Evolutionary conservation across 2,113 vertebrate species (phyloP), one percentile per base, ranked within the genome.

Genomic region (Daubentonia madagascariensis): DNA sequence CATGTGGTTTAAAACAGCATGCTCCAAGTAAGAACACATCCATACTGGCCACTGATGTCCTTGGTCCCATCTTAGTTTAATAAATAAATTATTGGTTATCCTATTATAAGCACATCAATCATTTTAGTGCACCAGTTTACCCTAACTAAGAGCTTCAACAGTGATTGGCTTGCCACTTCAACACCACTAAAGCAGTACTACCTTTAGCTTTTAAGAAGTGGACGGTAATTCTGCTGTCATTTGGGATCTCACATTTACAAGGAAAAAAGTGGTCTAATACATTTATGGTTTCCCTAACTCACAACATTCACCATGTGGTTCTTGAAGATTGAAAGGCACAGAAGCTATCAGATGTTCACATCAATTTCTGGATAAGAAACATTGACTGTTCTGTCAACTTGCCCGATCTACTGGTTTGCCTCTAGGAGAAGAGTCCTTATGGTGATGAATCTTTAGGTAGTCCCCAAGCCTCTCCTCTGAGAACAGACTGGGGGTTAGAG

Each of bases 301-400:
- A 65, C 45, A 85, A 4, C 0, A 35, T 3, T 37, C 40, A 4
- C 70, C 22, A 1, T 0, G 3, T 1, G 3, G 57, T 18, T 37
- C 25, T 75, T 4, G 17, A 45, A 52, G 48, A 84, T 0, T 8
- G 30, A 80, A 88, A 30, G 37, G 61, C 12, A 28, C 32, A 37
- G 57, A 45, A 48, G 73, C 72, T 6, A 1, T 8, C 1, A 6
- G 28, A 18, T 0, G 4, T 37, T 52, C 17, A 13, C 30, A 32
- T 59, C 45, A 8, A 3, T 91, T 52, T 75, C 40, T 4, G 72
- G 28, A 35, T 40, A 72, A 83, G 52, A 78, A 40, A 50, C 72
- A 30, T 0, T 0, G 11, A 48, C 13, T 2, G 0, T 12, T n/a
- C 37, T n/a, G 50, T n/a, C 40, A 16, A 45, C 32, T 32, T 10